Evolutionary conservation across 2,797 vertebrate species (phyloP).

Genomic region (Lycodopsis pacificus): DNA sequence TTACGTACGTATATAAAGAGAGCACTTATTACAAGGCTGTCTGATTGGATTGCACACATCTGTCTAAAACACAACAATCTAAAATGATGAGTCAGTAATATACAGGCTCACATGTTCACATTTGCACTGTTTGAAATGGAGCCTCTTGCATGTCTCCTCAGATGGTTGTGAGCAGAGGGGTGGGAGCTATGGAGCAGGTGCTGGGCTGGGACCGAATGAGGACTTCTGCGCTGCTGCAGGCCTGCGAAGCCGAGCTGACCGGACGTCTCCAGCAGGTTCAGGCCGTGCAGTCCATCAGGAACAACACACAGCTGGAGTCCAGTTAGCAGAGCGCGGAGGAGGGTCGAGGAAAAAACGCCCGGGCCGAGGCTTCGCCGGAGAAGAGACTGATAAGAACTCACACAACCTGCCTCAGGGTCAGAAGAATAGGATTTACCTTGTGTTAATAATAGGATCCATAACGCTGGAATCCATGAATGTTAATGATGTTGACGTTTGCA

Average conservation of each 20-base stretch:
- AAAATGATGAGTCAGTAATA: not conserved
- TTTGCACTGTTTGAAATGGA: not conserved
- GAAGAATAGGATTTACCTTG: constrained; percentile 42
- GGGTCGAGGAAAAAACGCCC: constrained; percentile 28
- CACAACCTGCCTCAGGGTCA: constrained; percentile 55
- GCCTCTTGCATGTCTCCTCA: constrained; percentile 44
- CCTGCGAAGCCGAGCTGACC: constrained; percentile 80
- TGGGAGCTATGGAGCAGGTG: constrained; percentile 70
- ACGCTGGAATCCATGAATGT: constrained; percentile 63
- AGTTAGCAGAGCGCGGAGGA: constrained; percentile 17
- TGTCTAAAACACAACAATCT: not conserved
- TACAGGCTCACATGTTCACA: not conserved
- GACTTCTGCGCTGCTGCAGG: constrained; percentile 75
- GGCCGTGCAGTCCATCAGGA: constrained; percentile 78
- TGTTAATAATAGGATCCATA: constrained; percentile 38
- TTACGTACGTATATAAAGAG: not conserved
- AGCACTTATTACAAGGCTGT: not conserved
- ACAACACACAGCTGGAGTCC: constrained; percentile 51
- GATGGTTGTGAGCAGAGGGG: constrained; percentile 78
- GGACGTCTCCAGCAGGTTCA: constrained; percentile 78
- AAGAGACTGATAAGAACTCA: constrained; percentile 68
- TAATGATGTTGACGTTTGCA: constrained; percentile 50
- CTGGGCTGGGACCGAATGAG: constrained; percentile 76
- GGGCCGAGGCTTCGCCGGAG: constrained; percentile 50
- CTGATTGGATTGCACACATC: not conserved